phyloP scores from a whole-genome alignment of 2,797 vertebrate genomes.

The Etheostoma perlongum region DNA sequence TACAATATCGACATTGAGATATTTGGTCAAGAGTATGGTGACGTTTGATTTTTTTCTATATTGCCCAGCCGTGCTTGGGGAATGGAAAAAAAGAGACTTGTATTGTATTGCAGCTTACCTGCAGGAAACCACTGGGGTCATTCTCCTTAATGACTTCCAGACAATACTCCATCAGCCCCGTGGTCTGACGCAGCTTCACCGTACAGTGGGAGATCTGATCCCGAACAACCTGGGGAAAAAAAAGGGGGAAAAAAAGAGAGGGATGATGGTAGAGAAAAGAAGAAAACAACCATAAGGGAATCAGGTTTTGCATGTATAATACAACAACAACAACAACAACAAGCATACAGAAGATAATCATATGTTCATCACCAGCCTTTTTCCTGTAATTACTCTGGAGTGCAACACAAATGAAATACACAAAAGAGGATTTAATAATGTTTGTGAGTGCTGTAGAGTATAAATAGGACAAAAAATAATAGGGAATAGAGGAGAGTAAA shows the following conservation, averaged over 20 bases:
- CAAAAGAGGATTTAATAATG: conserved; percentile 7
- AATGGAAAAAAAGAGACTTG: background rate
- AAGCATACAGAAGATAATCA: conserved; percentile 18
- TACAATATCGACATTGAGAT: too few relatives aligned
- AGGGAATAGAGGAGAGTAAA: background rate
- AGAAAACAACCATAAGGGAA: background rate
- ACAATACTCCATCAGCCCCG: conserved; percentile 98
- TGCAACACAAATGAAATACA: conserved; percentile 20
- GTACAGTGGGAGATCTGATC: conserved; percentile 99
- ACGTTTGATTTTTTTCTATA: too few relatives aligned
- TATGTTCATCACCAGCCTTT: conserved; percentile 21
- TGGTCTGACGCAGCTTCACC: conserved; percentile 98
- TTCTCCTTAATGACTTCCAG: conserved; percentile 99
- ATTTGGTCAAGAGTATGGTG: too few relatives aligned
- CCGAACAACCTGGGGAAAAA: conserved; percentile 90
- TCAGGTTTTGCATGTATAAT: conserved; percentile 5
- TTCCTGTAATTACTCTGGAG: conserved; percentile 31
- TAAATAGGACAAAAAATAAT: background rate
- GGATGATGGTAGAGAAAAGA: background rate
- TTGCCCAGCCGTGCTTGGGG: too few relatives aligned
- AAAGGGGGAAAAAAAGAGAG: background rate
- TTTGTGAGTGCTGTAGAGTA: background rate
- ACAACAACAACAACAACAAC: conserved; percentile 14
- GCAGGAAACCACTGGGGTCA: conserved; percentile 98
- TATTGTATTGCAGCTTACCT: conserved; percentile 80